These are phyloP conservation scores for Semaprochilodus insignis DNA, from an alignment of 2,797 vertebrate species.

Conservation along the genomic window DNA sequence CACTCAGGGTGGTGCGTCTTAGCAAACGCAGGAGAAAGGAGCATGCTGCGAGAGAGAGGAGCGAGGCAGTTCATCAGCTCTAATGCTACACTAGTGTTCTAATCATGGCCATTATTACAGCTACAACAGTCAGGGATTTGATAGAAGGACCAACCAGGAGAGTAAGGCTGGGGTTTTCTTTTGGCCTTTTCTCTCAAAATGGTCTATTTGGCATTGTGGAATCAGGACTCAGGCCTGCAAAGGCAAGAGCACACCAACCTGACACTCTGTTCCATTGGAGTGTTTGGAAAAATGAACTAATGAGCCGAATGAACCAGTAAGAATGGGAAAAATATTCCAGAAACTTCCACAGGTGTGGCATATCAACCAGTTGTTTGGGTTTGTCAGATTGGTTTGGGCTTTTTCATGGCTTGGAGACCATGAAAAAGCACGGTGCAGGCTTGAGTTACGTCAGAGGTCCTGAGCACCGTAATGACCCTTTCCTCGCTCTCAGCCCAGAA, in stretches of 20 bases:
- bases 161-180: neutral
- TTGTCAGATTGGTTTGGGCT: neutral
- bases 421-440: neutral
- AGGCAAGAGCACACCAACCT: neutral
- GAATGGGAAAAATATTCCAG: too few relatives aligned
- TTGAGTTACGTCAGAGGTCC: constrained; percentile 48
- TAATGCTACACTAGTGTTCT: constrained; percentile 7
- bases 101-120: constrained; percentile 31
- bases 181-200: neutral
- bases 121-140: constrained; percentile 23
- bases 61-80: constrained; percentile 19
- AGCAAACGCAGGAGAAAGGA: constrained; percentile 26
- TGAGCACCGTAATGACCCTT: constrained; percentile 57
- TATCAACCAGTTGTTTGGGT: too few relatives aligned
- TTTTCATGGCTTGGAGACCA: neutral
- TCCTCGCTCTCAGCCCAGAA: constrained; percentile 51
- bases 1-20: constrained; percentile 32
- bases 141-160: constrained; percentile 13
- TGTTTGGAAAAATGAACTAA: too few relatives aligned
- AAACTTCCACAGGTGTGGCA: too few relatives aligned
- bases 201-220: neutral
- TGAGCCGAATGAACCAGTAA: too few relatives aligned
- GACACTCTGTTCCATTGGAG: neutral
- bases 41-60: constrained; percentile 6
- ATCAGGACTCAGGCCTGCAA: neutral